phyloP scores from a whole-genome alignment of 2,888 invertebrate genomes.

The Heliconius hortense region DNA sequence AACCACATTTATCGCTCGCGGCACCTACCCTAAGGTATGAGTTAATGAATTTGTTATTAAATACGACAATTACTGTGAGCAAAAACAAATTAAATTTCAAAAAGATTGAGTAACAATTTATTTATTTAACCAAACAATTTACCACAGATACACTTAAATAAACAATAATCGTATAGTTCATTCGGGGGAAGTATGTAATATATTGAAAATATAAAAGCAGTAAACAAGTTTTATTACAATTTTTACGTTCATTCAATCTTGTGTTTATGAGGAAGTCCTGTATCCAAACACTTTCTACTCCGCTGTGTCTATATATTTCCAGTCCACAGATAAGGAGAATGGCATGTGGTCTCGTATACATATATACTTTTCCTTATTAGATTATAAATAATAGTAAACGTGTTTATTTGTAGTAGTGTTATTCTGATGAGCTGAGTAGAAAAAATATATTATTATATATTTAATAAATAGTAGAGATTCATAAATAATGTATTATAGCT shows the following conservation, averaged over 20 bases:
- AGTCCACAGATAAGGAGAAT: slow-evolving; percentile 23
- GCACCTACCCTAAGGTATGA: too few relatives aligned
- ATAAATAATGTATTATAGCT: not conserved
- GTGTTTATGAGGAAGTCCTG: slow-evolving; percentile 16
- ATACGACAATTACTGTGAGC: too few relatives aligned
- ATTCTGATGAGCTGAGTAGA: not conserved
- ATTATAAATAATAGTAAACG: slow-evolving; percentile 2
- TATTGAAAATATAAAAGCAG: not conserved
- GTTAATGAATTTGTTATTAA: too few relatives aligned
- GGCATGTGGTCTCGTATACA: slow-evolving; percentile 17
- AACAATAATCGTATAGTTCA: too few relatives aligned
- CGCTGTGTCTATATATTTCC: slow-evolving; percentile 14
- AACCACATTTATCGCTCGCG: too few relatives aligned
- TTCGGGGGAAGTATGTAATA: not conserved
- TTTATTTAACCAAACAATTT: too few relatives aligned
- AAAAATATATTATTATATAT: not conserved
- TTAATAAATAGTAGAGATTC: too few relatives aligned
- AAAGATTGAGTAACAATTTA: too few relatives aligned
- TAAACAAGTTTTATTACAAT: not conserved
- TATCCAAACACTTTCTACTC: slow-evolving; percentile 18
- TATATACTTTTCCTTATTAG: slow-evolving; percentile 22
- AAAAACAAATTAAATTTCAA: too few relatives aligned
- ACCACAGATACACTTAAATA: too few relatives aligned
- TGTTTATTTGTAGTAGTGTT: not conserved
- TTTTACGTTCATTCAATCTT: slow-evolving; percentile 6